A percentile compares a stretch with the other conserved stretches of the same genome.
Evolutionary conservation across 2,888 invertebrate species (phyloP).

Genomic region (Ametastegia equiseti): DNA sequence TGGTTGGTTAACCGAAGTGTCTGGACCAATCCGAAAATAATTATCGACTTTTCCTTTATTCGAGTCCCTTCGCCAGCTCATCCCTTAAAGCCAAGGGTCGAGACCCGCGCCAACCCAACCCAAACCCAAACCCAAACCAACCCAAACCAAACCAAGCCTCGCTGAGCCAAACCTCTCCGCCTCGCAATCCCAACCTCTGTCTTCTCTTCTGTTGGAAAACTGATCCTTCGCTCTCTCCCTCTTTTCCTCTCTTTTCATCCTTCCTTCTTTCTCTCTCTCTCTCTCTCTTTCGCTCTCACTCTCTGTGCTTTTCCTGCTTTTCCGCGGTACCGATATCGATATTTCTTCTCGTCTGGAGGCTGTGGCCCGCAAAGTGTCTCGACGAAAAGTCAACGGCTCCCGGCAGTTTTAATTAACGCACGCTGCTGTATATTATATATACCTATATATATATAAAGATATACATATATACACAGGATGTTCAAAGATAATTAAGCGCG

Average conservation of each 20-base stretch:
- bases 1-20: constrained; percentile 47
- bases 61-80: constrained; percentile 40
- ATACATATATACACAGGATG: too few species aligned
- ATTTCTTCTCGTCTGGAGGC: constrained; percentile 41
- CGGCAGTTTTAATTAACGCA: constrained; percentile 47
- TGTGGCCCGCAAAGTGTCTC: constrained; percentile 35
- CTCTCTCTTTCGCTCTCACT: not conserved
- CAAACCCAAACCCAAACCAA: not conserved
- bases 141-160: not conserved
- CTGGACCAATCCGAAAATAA: constrained; percentile 46
- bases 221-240: constrained; percentile 18
- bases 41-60: constrained; percentile 45
- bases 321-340: constrained; percentile 24
- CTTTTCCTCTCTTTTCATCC: not conserved
- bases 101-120: constrained; percentile 9
- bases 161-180: constrained; percentile 33
- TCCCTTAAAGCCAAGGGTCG: constrained; percentile 43
- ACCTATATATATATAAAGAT: too few species aligned
- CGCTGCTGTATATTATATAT: constrained; percentile 38
- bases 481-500: constrained; percentile 30
- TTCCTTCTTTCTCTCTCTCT: not conserved
- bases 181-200: constrained; percentile 39
- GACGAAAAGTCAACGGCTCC: constrained; percentile 35
- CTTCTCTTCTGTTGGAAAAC: constrained; percentile 40
- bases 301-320: not conserved